Evolutionary conservation across 2,113 vertebrate species (phyloP), one percentile per base, ranked within the genome.

Genomic region (Ranitomeya imitator): DNA sequence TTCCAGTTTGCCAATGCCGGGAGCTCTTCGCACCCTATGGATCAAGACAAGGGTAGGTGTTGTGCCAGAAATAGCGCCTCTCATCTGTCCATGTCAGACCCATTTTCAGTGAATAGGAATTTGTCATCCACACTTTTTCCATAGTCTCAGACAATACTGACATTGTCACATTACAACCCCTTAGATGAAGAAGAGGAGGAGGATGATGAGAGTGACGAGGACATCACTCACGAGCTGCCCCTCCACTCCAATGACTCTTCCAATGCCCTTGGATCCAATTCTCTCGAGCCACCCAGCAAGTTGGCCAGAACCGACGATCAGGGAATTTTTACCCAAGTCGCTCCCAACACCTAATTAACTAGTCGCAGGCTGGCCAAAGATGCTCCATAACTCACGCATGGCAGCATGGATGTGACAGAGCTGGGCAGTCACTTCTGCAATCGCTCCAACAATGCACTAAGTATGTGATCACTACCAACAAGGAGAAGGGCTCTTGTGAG

Each of bases 141-240:
- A 7, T 0, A 63, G 18, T 63, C 19, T 9, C 61, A n/a, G 8
- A 67, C 21, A n/a, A 31, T 67, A 65, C 19, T 82, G 74, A 52
- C 10, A 0, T 26, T 23, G 12, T 12, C 19, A 4, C 73, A 15
- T 31, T 18, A 82, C 52, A 16, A 18, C 76, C 45, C 23, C 2
- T 91, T 93, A 93, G 97, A 97, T 65, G 97, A 98, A 45, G 97
- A 98, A 57, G 97, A 98, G 2, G 97, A 98, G 0, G 97, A 97
- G 9, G 97, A 97, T 0, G 97, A 98, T 3, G 96, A 98, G 86
- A 97, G 96, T 2, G 97, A 97, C 0, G 97, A 98, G 0, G 97
- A 97, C 86, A 94, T 97, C 15, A 92, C 92, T 0, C 95, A 95
- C 74, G 96, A 97, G 67, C 92, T 97, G 45, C 91, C 96, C 2